phyloP scores from a whole-genome alignment of 2,113 vertebrate genomes.

The Myotis lucifugus region DNA sequence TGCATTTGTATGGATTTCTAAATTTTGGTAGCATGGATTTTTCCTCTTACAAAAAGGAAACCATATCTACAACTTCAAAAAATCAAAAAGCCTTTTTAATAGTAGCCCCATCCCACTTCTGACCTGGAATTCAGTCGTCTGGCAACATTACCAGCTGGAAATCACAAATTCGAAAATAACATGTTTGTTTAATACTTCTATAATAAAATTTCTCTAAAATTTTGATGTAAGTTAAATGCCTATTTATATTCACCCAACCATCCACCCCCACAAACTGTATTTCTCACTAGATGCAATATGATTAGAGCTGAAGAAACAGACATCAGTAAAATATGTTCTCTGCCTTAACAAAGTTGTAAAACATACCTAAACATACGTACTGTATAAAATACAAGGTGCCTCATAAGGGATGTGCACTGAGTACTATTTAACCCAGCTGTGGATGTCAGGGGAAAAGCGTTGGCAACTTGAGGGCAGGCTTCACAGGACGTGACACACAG shows the following conservation, averaged over 20 bases:
- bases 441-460: neutral
- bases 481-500: neutral
- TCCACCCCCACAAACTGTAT: neutral
- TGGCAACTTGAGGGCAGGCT: neutral
- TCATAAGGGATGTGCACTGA: accelerated
- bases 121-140: neutral
- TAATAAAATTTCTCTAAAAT: conserved; percentile 4
- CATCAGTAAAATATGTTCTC: neutral
- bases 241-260: neutral
- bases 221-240: neutral
- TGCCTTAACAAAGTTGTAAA: neutral
- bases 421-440: accelerated
- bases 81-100: neutral
- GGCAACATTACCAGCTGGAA: neutral
- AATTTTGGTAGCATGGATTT: neutral
- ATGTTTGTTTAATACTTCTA: neutral
- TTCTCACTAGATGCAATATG: neutral
- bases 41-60: neutral
- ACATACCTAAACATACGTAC: neutral
- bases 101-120: neutral
- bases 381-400: neutral
- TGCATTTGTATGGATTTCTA: neutral
- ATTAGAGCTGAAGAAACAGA: neutral
- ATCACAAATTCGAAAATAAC: neutral
- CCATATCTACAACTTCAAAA: neutral